These are phyloP conservation scores for Arothron firmamentum DNA, from an alignment of 2,113 vertebrate species.

Conservation along the genomic window DNA sequence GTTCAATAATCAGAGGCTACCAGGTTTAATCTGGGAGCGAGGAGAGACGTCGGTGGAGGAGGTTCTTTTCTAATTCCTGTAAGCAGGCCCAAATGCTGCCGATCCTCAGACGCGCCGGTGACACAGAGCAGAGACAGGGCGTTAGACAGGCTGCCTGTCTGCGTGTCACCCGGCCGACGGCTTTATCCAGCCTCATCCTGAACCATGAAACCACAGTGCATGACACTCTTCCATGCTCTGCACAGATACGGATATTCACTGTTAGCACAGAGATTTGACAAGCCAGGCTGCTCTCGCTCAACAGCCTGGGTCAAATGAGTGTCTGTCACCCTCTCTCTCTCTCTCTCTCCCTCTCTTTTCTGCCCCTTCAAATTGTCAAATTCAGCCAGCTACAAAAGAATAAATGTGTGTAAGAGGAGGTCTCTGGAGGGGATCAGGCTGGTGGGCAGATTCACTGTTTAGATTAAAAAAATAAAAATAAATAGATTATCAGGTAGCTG, in stretches of 20 bases:
- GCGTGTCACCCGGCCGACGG: constrained; percentile 67
- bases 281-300: constrained; percentile 92
- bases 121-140: constrained; percentile 27
- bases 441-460: constrained; percentile 36
- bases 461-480: constrained; percentile 4
- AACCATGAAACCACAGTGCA: constrained; percentile 89
- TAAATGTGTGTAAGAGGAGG: constrained; percentile 52
- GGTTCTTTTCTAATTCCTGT: too few species aligned
- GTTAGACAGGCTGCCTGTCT: constrained; percentile 76
- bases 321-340: constrained; percentile 73
- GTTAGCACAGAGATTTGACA: constrained; percentile 88
- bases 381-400: constrained; percentile 65
- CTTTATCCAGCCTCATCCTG: constrained; percentile 84
- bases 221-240: constrained; percentile 86
- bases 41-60: constrained; percentile 15
- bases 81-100: constrained; percentile 22
- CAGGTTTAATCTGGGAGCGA: constrained; percentile 52
- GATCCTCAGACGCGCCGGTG: constrained; percentile 18
- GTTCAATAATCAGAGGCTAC: constrained; percentile 88
- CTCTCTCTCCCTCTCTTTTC: constrained; percentile 65
- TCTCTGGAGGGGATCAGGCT: constrained; percentile 54
- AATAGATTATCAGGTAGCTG: background rate
- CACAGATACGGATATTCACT: constrained; percentile 94
- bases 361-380: constrained; percentile 72
- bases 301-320: constrained; percentile 88